These are phyloP conservation scores for Heterochromis multidens DNA, from an alignment of 2,113 vertebrate species.

Conservation along the genomic window DNA sequence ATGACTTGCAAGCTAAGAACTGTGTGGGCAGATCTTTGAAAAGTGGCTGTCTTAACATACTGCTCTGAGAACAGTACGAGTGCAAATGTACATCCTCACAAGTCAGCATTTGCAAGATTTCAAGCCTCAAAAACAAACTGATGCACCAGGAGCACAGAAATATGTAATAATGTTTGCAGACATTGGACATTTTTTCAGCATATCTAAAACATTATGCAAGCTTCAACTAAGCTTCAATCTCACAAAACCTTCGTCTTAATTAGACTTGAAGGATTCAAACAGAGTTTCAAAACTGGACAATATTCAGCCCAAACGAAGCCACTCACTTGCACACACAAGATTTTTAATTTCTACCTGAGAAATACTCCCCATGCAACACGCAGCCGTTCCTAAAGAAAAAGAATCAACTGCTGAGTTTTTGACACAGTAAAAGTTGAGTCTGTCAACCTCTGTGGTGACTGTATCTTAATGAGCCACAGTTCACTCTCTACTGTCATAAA, in stretches of 20 bases:
- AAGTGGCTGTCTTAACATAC: neutral
- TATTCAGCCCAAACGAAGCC: neutral
- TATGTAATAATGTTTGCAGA: neutral
- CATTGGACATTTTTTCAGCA: neutral
- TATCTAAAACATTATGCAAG: neutral
- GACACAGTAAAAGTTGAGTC: neutral
- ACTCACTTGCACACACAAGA: neutral
- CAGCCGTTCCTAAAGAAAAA: neutral
- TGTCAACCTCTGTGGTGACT: neutral
- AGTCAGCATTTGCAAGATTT: neutral
- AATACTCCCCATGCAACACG: neutral
- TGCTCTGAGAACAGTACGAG: neutral
- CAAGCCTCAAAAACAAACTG: neutral
- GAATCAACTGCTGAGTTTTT: neutral
- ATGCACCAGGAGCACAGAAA: neutral
- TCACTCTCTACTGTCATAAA: slow-evolving; percentile 35
- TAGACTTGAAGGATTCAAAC: neutral
- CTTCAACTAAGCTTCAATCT: neutral
- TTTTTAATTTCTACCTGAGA: neutral
- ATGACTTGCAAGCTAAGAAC: neutral
- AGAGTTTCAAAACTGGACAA: neutral
- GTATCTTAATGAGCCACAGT: slow-evolving; percentile 20
- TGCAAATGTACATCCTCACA: neutral
- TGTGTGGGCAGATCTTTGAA: neutral
- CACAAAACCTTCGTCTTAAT: neutral